Percentiles rank a stretch among this genome's conserved stretches.
Evolutionary conservation across 2,888 invertebrate genomes (phyloP).

Genomic region (Actias luna): DNA sequence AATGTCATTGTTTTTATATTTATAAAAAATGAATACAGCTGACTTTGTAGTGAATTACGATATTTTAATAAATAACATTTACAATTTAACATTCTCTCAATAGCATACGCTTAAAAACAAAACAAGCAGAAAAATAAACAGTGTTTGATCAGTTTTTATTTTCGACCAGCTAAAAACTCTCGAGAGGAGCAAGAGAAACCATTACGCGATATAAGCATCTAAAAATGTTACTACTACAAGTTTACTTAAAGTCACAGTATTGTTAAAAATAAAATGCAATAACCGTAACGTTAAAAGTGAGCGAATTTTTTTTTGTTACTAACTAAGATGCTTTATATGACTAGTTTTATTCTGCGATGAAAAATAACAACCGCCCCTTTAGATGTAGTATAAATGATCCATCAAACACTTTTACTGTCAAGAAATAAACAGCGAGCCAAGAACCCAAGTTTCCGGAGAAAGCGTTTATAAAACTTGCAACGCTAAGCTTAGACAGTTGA

Average conservation of each 20-base stretch:
- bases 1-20: no score
- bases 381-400: conserved; percentile 3
- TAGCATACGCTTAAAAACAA: no score
- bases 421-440: neutral
- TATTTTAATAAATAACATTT: no score
- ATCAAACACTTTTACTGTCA: neutral
- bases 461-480: conserved; percentile 3
- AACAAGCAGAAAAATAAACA: no score
- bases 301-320: neutral
- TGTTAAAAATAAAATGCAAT: neutral
- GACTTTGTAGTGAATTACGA: no score
- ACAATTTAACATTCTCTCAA: no score
- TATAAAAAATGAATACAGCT: no score
- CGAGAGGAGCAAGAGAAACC: neutral
- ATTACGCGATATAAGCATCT: neutral
- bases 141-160: neutral
- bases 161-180: neutral
- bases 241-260: neutral
- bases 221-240: neutral
- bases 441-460: neutral
- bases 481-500: neutral
- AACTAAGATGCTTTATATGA: neutral
- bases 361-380: neutral
- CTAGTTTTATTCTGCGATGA: neutral
- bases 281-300: neutral